A percentile compares a stretch with the other conserved stretches of the same genome.
These are phyloP conservation scores for Rosalia funebris DNA, from an alignment of 2,888 invertebrate genomes.

Conservation along the genomic window DNA sequence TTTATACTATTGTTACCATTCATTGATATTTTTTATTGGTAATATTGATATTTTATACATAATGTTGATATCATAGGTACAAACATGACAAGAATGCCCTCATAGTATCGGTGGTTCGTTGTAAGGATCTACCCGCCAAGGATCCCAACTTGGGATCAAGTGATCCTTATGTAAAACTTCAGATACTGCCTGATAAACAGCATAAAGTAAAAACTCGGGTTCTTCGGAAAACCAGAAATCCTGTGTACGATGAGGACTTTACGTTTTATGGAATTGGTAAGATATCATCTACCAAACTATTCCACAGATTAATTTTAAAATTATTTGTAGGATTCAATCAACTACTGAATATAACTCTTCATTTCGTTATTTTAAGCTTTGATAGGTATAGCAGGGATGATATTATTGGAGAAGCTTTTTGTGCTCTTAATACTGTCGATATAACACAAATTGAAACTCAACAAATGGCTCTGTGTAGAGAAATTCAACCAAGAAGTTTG, in stretches of 20 bases:
- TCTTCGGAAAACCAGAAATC: constrained; percentile 93
- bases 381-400: constrained; percentile 98
- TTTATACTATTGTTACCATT: too few species aligned
- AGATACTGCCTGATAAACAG: constrained; percentile 95
- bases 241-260: constrained; percentile 98
- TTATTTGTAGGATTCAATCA: constrained; percentile 73
- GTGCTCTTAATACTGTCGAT: constrained; percentile 77
- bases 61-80: too few species aligned
- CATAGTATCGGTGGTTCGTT: constrained; percentile 91
- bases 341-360: constrained; percentile 87
- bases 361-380: constrained; percentile 93
- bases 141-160: constrained; percentile 83
- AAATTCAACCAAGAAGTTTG: constrained; percentile 91
- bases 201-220: constrained; percentile 88
- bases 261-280: constrained; percentile 92
- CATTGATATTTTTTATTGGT: too few species aligned
- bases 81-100: constrained; percentile 90
- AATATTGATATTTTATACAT: too few species aligned
- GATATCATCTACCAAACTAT: not conserved
- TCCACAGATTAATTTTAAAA: not conserved
- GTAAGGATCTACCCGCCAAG: constrained; percentile 87
- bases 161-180: constrained; percentile 98
- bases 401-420: constrained; percentile 96
- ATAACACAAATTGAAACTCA: constrained; percentile 78
- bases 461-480: constrained; percentile 83